Conservation (phyloP, 2,797 vertebrate species). For the Sebastiscus albofasciatus region DNA sequence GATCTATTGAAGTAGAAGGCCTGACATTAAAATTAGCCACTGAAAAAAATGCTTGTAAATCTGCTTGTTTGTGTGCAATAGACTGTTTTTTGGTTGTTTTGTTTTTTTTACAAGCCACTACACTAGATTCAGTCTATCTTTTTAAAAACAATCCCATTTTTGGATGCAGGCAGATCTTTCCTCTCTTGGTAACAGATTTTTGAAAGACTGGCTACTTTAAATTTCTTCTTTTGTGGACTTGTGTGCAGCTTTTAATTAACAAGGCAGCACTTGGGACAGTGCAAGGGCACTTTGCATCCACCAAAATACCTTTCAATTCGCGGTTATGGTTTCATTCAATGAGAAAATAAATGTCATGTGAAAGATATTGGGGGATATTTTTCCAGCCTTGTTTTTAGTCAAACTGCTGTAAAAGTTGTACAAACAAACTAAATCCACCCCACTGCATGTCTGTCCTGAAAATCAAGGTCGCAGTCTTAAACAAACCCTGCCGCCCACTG, state of each 20-base stretch:
- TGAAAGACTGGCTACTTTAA: not conserved
- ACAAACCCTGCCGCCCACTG: conserved; percentile 37
- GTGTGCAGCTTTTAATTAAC: not conserved
- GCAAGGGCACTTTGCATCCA: not conserved
- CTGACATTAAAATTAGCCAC: not conserved
- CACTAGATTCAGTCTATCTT: not conserved
- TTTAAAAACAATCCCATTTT: not conserved
- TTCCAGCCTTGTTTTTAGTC: not conserved
- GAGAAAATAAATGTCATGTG: not conserved
- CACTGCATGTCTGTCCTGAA: not conserved
- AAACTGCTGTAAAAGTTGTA: not conserved
- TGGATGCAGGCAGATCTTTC: not conserved
- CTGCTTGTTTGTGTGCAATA: not conserved
- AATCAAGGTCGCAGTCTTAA: conserved; percentile 38
- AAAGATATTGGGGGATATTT: not conserved
- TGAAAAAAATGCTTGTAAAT: not conserved
- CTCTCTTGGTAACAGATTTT: not conserved
- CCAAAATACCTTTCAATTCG: not conserved
- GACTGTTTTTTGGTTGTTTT: too few relatives aligned
- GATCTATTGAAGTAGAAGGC: conserved; percentile 75
- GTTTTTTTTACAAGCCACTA: not conserved
- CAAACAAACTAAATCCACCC: conserved; percentile 6
- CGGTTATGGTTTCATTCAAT: not conserved
- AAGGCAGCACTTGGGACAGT: too few relatives aligned
- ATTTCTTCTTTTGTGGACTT: not conserved